Base-by-base conservation (phyloP, 1,140 invertebrate species). In the Hestina assimilis region DNA sequence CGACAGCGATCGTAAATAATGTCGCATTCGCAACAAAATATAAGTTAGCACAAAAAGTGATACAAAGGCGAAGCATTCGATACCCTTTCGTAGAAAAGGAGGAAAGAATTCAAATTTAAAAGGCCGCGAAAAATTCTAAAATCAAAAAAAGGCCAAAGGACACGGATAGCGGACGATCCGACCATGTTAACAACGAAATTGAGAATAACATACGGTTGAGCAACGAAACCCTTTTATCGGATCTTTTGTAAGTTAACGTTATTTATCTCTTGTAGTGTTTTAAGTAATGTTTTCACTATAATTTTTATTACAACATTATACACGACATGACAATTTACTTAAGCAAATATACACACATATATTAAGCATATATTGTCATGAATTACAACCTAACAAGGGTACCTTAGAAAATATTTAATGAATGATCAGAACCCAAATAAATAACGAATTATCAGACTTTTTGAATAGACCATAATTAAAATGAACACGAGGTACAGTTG, bases 1-100 rank as follows among this genome's bases (percentile, higher is more conserved):
- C 51, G 59, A 70, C 66, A 55, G 50, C 46, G 55, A 60, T 77
- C 79, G 79, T 86, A 85, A 85, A 86, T 86, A 86, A 83, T 83
- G 72, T 71, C 66, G 57, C 67, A 79, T 75, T 78, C 60, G 63
- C 56, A 76, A 78, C 75, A 76, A 78, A 75, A 75, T 83, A 77
- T 61, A 65, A 66, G 65, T 74, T 83, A 61, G 61, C 69, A 67
- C 80, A 86, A 86, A 86, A 88, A 88, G 83, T 83, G 77, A 85
- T 85, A 88, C 83, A 88, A 88, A 88, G 83, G 83, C 81, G 81
- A 86, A 80, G 80, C 72, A 83, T 86, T 75, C 81, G 83, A 83
- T 85, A 79, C 75, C 81, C 83, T 83, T 88, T 88, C 85, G 75
- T 79, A 85, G 83, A 88, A 88, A 66, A 79, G 79, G 66, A 72